Evolutionary conservation across 2,797 vertebrate species (phyloP), one percentile per base, ranked within the genome.

Genomic region (Microtus agrestis): DNA sequence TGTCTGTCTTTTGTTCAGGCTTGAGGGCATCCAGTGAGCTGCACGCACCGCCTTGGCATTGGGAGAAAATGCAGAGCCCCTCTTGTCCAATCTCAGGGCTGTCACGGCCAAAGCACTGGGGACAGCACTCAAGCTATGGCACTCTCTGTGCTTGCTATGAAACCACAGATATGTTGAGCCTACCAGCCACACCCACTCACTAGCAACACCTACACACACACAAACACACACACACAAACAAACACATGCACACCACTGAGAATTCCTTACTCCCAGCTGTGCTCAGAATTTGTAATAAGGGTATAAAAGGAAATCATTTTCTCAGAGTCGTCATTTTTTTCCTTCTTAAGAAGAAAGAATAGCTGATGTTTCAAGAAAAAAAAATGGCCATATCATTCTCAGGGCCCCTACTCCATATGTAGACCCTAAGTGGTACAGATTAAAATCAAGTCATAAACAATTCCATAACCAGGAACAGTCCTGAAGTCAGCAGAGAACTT

Each of bases 241-340:
- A 10, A 73, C 5, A 40, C 40, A n/a, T n/a, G 34, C 93, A 78
- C 15, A 21, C 61, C 48, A 23, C 51, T 29, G 37, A 76, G 37
- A 29, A 69, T 27, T 37, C 74, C 92, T 91, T 71, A 34, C 67
- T 84, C 80, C n/a, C 71, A 76, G 15, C 80, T 94, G 46, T 91
- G 91, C 46, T 87, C 67, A 10, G 11, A 7, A 81, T 67, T 77
- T 21, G 17, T 77, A 82, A 87, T 63, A 67, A 96, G 81, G 37
- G 19, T 94, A 56, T 91, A 82, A 96, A 91, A 59, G 34, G 71
- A 94, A 95, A 93, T 87, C 31, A 43, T 95, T 93, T 97, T 95
- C 87, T 86, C 46, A 31, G 81, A 48, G 6, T 79, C 94, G 89
- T 56, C 79, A 67, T 89, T 74, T 54, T 65, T 85, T 67, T 85